A percentile compares a stretch with the other conserved stretches of the same genome.
Conservation (phyloP, 2,797 vertebrate species). For the Gephyroberyx darwinii region DNA sequence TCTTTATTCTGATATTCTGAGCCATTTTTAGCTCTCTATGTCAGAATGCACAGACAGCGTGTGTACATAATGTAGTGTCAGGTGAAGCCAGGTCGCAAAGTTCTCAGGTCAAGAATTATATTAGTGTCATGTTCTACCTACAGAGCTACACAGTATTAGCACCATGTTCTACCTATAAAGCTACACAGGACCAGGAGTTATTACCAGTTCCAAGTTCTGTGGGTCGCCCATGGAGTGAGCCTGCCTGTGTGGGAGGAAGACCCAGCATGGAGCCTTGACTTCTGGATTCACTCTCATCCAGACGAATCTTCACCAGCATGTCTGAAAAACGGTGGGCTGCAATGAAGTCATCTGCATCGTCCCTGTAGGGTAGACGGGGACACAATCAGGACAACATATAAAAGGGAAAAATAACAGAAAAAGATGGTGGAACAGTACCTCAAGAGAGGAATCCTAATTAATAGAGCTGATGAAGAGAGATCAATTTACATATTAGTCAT, state of each 20-base stretch:
- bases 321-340: slow-evolving; percentile 78
- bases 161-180: not conserved
- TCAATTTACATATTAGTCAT: not conserved
- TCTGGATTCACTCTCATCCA: slow-evolving; percentile 73
- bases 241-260: slow-evolving; percentile 28
- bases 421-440: not conserved
- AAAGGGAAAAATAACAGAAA: not conserved
- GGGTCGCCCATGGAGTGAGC: slow-evolving; percentile 34
- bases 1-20: not conserved
- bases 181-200: not conserved
- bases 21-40: not conserved
- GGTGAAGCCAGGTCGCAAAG: not conserved
- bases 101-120: not conserved
- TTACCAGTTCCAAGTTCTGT: slow-evolving; percentile 73
- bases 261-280: slow-evolving; percentile 35
- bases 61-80: not conserved
- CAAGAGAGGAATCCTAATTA: no score
- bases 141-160: not conserved
- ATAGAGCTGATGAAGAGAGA: no score
- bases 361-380: slow-evolving; percentile 59
- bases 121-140: no score
- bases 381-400: not conserved
- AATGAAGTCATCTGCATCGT: slow-evolving; percentile 77
- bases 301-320: slow-evolving; percentile 74
- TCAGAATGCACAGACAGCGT: slow-evolving; percentile 1